phyloP scores from a whole-genome alignment of 2,888 invertebrate genomes.

The Yponomeuta malinellus region DNA sequence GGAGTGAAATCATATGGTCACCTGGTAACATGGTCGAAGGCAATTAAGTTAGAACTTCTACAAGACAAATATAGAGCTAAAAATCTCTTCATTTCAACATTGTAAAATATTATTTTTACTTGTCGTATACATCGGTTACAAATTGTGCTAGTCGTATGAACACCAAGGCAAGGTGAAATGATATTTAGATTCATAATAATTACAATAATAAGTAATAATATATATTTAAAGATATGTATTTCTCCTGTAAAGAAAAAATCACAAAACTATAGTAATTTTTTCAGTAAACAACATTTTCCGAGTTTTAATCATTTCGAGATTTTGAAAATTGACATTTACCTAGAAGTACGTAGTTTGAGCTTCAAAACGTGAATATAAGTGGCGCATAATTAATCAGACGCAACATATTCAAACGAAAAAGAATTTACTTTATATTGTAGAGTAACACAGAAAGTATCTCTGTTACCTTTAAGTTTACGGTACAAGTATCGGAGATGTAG shows the following conservation, averaged over 20 bases:
- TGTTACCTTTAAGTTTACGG: constrained; percentile 2
- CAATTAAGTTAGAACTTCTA: constrained; percentile 57
- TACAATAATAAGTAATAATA: constrained; percentile 47
- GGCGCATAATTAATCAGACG: constrained; percentile 38
- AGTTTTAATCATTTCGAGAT: constrained; percentile 27
- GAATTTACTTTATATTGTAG: constrained; percentile 29
- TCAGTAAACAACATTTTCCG: background rate
- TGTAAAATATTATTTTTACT: constrained; percentile 62
- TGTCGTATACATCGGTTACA: constrained; percentile 75
- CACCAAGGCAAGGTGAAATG: constrained; percentile 73
- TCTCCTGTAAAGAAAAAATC: constrained; percentile 64
- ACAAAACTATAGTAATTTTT: constrained; percentile 34
- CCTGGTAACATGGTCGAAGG: constrained; percentile 47
- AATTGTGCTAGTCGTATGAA: constrained; percentile 68
- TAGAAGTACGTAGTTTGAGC: constrained; percentile 61
- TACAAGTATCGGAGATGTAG: constrained; percentile 11
- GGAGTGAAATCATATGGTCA: background rate
- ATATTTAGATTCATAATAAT: constrained; percentile 47
- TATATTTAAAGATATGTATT: constrained; percentile 69
- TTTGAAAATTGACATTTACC: constrained; percentile 61
- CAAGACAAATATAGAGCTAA: constrained; percentile 68
- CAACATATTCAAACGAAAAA: constrained; percentile 39
- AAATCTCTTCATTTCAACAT: constrained; percentile 66
- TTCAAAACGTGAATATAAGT: constrained; percentile 38
- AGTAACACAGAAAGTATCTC: constrained; percentile 27